Percentiles rank a stretch among this genome's conserved stretches.
phyloP scores from a whole-genome alignment of 2,797 vertebrate genomes.

The Oryzias sinensis region DNA sequence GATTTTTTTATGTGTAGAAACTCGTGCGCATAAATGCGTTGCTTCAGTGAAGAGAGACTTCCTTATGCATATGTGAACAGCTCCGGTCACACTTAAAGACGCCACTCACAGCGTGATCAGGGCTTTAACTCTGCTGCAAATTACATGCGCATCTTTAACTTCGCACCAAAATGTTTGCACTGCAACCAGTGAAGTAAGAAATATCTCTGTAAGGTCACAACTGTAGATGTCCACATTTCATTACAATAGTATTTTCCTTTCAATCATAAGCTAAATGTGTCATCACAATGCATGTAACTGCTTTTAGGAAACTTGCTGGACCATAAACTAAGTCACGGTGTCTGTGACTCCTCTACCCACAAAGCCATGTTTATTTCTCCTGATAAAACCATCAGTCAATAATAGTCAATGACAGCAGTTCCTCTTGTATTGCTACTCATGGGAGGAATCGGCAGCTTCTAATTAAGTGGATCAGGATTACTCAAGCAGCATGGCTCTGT shows the following conservation, averaged over 20 bases:
- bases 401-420: conserved; percentile 71
- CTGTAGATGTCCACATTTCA: no score
- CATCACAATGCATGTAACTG: no score
- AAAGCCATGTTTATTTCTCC: conserved; percentile 23
- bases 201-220: no score
- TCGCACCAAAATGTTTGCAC: not conserved
- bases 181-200: no score
- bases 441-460: conserved; percentile 75
- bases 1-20: conserved; percentile 1
- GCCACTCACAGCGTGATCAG: conserved; percentile 4
- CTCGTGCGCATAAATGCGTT: conserved; percentile 9
- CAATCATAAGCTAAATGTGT: conserved; percentile 1
- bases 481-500: conserved; percentile 66
- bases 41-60: conserved; percentile 11
- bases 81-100: conserved; percentile 11
- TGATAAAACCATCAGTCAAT: conserved; percentile 78
- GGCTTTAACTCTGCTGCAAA: conserved; percentile 8
- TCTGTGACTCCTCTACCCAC: conserved; percentile 24
- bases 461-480: conserved; percentile 81
- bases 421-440: conserved; percentile 68
- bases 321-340: not conserved
- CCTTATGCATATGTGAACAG: not conserved
- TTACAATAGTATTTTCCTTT: no score
- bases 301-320: no score
- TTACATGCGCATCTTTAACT: conserved; percentile 16